phyloP scores from a whole-genome alignment of 2,113 vertebrate genomes.

The Raja brachyura region DNA sequence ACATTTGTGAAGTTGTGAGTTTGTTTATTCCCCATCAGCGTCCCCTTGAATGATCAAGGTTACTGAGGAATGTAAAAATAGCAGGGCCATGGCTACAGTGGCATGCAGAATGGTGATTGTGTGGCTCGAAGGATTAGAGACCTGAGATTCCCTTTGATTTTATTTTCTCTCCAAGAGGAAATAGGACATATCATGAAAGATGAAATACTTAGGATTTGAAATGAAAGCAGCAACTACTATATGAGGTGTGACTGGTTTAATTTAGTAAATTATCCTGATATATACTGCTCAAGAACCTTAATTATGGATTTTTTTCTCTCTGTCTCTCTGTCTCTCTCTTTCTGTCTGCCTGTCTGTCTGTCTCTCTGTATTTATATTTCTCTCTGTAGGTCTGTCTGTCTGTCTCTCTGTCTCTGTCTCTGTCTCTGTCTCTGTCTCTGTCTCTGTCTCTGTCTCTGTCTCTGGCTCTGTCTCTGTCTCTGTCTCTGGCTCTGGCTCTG shows the following conservation, averaged over 20 bases:
- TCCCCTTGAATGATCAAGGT: conserved; percentile 6
- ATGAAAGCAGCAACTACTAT: not conserved
- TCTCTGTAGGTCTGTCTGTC: too few relatives aligned
- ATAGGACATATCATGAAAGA: not conserved
- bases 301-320: not conserved
- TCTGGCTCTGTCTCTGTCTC: too few relatives aligned
- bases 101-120: not conserved
- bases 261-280: not conserved
- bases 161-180: not conserved
- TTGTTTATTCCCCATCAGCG: not conserved
- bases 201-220: not conserved
- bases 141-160: not conserved
- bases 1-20: not conserved
- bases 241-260: not conserved
- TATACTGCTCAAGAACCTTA: not conserved
- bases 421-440: too few relatives aligned
- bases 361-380: too few relatives aligned
- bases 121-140: not conserved
- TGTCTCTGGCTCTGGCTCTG: too few relatives aligned
- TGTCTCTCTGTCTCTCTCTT: not conserved
- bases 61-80: conserved; percentile 23
- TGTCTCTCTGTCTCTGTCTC: too few relatives aligned
- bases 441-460: too few relatives aligned
- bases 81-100: not conserved
- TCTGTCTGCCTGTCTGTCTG: too few relatives aligned